phyloP scores from a whole-genome alignment of 2,113 vertebrate genomes.

The Corythornis vintsioides region DNA sequence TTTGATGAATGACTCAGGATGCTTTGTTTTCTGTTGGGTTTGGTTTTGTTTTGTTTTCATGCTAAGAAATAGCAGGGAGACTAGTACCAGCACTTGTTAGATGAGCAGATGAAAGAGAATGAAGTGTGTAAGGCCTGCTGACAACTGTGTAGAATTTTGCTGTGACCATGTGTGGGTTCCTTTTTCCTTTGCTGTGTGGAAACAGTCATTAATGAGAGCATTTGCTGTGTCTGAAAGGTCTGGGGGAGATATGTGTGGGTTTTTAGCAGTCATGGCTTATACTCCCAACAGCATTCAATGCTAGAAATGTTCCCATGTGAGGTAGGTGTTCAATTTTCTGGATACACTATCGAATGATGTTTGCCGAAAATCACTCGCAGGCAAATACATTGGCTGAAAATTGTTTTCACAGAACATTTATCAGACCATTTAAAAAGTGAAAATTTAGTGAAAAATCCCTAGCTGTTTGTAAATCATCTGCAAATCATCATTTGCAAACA shows the following conservation, averaged over 20 bases:
- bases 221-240: background rate
- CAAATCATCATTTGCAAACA: conserved; percentile 69
- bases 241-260: background rate
- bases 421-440: conserved; percentile 63
- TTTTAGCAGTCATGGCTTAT: conserved; percentile 12
- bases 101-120: background rate
- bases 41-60: background rate
- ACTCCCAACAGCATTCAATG: background rate
- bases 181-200: conserved; percentile 12
- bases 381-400: conserved; percentile 57
- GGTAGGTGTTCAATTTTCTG: conserved; percentile 56
- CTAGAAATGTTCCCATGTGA: conserved; percentile 44
- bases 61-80: background rate
- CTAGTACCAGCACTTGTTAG: background rate
- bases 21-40: background rate
- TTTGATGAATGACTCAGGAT: background rate
- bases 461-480: conserved; percentile 68
- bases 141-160: background rate
- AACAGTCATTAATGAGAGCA: background rate
- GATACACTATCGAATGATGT: conserved; percentile 58
- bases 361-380: conserved; percentile 50
- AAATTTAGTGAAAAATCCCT: conserved; percentile 69
- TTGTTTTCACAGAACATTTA: conserved; percentile 66
- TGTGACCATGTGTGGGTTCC: background rate
- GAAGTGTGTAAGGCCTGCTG: background rate